phyloP scores from a whole-genome alignment of 2,888 invertebrate genomes.

The Anorthoa munda region DNA sequence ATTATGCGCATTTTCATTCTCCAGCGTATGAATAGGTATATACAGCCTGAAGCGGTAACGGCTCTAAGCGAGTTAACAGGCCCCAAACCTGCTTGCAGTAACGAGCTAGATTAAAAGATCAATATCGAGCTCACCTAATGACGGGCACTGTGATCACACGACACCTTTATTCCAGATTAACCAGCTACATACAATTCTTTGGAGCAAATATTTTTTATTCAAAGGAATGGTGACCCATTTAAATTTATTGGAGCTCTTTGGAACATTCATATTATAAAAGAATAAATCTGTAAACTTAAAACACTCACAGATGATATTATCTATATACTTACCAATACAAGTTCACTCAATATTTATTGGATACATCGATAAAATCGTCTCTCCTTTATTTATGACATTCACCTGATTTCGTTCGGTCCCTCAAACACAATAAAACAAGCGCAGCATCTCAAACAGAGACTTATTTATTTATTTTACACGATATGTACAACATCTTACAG shows the following conservation, averaged over 20 bases:
- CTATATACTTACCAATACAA: slow-evolving; percentile 48
- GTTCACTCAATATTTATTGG: slow-evolving; percentile 63
- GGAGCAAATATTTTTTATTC: slow-evolving; percentile 25
- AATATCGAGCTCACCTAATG: slow-evolving; percentile 49
- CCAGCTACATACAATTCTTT: slow-evolving; percentile 5
- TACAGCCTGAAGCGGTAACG: slow-evolving; percentile 12
- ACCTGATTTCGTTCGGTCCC: slow-evolving; percentile 57
- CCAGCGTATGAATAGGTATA: not conserved
- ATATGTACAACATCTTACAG: too few relatives aligned
- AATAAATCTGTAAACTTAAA: slow-evolving; percentile 46
- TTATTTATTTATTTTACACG: too few relatives aligned
- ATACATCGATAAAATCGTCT: slow-evolving; percentile 63
- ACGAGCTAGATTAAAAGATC: slow-evolving; percentile 56
- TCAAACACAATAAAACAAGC: too few relatives aligned
- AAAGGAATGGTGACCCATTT: slow-evolving; percentile 14
- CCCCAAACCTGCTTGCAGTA: slow-evolving; percentile 34
- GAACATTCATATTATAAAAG: slow-evolving; percentile 27
- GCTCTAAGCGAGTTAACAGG: slow-evolving; percentile 21
- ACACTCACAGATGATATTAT: slow-evolving; percentile 41
- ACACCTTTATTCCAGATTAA: slow-evolving; percentile 11
- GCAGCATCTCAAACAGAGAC: too few relatives aligned
- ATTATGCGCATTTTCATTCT: slow-evolving; percentile 5
- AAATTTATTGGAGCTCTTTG: slow-evolving; percentile 12
- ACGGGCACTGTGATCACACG: slow-evolving; percentile 8
- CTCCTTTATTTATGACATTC: slow-evolving; percentile 59